Evolutionary conservation across 2,113 vertebrate species (phyloP), one percentile per base, ranked within the genome.

Genomic region (Nycticryphes semicollaris): DNA sequence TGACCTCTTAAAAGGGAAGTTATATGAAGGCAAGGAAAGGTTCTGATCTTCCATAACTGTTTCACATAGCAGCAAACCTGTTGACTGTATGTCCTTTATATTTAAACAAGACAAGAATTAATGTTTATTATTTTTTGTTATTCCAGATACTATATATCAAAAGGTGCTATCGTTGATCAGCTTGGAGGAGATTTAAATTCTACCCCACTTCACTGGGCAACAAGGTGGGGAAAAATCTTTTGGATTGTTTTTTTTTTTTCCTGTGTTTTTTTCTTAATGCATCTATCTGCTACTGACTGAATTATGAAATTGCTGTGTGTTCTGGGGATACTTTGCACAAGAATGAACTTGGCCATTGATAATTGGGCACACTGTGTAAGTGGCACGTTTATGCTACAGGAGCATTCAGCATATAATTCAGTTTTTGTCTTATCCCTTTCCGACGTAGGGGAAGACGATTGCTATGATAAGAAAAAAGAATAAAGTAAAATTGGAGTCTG

Each of bases 141-240:
- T 94, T 98, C 24, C 79, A 99, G 99, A 96, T 99, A 99, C 96
- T 99, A 99, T 97, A 99, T 99, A 98, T 99, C 99, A 83, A 99
- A 99, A 98, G 99, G 99, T 96, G 99, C 99, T 96, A 98, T 99
- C 35, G 99, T 99, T 96, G 99, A 99, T 97, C 99, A 99, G 93
- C 98, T 99, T 89, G 99, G 99, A 97, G 99, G 99, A 97, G 99
- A 99, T 97, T 98, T 99, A 89, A 99, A 99, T 97, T 99, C 99
- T 87, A 99, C 99, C 47, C 99, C 99, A 48, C 98, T 99, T 92
- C 99, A 99, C 95, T 99, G 99, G 99, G 99, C 99, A 91, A 99
- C 99, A 97, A 99, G 99, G 99, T 99, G 94, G 90, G 89, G 56
- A 84, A 91, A 64, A 67, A 20, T 56, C 39, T 69, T 68, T 85